phyloP scores from a whole-genome alignment of 2,888 invertebrate genomes.

The Neuroscelio doddi region DNA sequence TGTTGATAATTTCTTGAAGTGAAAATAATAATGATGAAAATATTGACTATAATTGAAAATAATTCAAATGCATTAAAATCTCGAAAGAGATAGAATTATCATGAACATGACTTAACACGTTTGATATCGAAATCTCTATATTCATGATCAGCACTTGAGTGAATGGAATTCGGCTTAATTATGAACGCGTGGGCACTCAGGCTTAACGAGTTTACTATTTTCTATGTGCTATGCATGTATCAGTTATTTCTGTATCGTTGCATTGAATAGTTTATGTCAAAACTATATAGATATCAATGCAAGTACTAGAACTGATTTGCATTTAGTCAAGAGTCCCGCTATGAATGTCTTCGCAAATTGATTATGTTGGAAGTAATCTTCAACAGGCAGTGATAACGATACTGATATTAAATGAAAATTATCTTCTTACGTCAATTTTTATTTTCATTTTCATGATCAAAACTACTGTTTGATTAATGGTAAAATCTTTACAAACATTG shows the following conservation, averaged over 20 bases:
- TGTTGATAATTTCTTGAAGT: no score
- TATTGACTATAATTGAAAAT: no score
- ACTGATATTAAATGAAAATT: constrained; percentile 5
- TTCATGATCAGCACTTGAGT: no score
- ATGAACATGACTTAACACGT: no score
- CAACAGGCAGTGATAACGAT: constrained; percentile 33
- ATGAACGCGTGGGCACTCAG: constrained; percentile 7
- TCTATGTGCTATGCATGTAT: neutral
- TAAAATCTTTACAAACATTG: no score
- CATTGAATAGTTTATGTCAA: constrained; percentile 22
- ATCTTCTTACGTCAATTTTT: no score
- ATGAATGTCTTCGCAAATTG: constrained; percentile 13
- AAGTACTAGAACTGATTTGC: constrained; percentile 22
- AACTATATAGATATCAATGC: constrained; percentile 16
- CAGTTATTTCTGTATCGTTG: constrained; percentile 13
- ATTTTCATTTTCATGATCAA: no score
- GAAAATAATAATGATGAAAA: no score
- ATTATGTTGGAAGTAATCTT: constrained; percentile 25
- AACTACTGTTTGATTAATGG: no score
- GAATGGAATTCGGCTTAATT: constrained; percentile 16
- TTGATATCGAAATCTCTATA: no score
- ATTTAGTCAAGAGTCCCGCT: constrained; percentile 16
- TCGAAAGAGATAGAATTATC: no score
- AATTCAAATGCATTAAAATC: no score
- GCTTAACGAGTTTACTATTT: constrained; percentile 2